Conservation (phyloP, 2,888 invertebrate species). For the Plagodis dolabraria region DNA sequence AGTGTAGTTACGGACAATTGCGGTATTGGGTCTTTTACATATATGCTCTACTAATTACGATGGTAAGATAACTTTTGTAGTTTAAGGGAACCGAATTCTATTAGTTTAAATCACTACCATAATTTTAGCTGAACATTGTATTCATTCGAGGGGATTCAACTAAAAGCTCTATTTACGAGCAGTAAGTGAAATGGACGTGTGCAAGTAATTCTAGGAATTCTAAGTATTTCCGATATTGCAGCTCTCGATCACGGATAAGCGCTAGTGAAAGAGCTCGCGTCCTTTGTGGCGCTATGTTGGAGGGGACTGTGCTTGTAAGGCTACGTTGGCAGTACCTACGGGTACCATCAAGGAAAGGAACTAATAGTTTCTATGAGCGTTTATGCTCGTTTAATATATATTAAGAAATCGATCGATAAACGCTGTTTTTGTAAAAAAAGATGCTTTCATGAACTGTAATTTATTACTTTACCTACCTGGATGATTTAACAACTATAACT, state of each 20-base stretch:
- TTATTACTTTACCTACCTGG: too few species aligned
- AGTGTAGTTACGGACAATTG: neutral
- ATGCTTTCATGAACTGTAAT: too few species aligned
- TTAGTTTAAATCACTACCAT: neutral
- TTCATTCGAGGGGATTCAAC: conserved; percentile 13
- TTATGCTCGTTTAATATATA: too few species aligned
- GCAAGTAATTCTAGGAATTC: conserved; percentile 9
- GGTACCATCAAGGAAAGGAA: too few species aligned
- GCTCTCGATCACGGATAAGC: conserved; percentile 42
- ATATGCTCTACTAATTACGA: too few species aligned
- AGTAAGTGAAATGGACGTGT: conserved; percentile 13
- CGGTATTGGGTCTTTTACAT: too few species aligned
- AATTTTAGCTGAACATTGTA: conserved; percentile 5
- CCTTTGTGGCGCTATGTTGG: conserved; percentile 42
- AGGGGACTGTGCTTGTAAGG: conserved; percentile 1
- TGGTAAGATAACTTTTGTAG: too few species aligned
- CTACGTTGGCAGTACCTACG: neutral
- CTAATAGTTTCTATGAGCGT: too few species aligned
- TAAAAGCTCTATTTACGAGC: conserved; percentile 19
- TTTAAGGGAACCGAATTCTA: too few species aligned
- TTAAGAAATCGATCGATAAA: too few species aligned
- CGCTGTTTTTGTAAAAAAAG: too few species aligned
- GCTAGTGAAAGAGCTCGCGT: conserved; percentile 43
- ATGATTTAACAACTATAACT: too few species aligned
- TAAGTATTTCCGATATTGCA: conserved; percentile 12